Base-by-base conservation (phyloP, 2,888 invertebrate species). In the Gortyna flavago region DNA sequence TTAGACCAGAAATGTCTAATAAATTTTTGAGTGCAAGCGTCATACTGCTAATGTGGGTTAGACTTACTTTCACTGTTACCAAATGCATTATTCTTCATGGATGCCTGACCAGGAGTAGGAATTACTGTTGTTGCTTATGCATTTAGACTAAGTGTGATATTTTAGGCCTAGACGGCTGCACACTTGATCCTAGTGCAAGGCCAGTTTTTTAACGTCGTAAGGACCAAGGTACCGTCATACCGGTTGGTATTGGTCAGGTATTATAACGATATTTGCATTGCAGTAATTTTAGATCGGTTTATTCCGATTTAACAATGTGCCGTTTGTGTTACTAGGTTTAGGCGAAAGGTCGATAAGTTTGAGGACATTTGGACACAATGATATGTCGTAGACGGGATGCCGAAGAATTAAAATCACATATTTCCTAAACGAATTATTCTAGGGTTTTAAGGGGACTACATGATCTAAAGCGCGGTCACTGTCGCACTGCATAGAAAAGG, bases 41-140 rank as follows among this genome's bases (percentile, higher is more conserved):
- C n/a, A 29, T 72, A 44, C 29, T 61, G 32, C 9, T 48, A 61
- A 71, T 78, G 66, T 83, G 48, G 25, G 35, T 38, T 74, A 72
- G n/a, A 48, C 48, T 70, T 78, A 48, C 75, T 86, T 84, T 84
- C 86, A 75, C 86, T 82, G 51, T 62, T 54, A 48, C 29, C 54
- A 66, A 80, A 80, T 65, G 16, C 25, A 73, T 64, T 67, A 57
- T 35, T 70, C 8, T 72, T 72, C 16, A 67, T 78, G 11, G 48
- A 68, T 57, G 57, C 38, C 64, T 25, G 6, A 72, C 29, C 32
- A 79, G 41, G 51, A 68, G 16, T 64, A 64, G 61, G n/a, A 35
- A 79, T 69, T 51, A 54, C n/a, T 70, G 21, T 54, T 29, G 29
- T 57, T 72, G 16, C 25, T 25, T n/a, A 9, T 29, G 21, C 25